Base-by-base conservation (phyloP, 1,140 invertebrate genomes). In the Ctenoplectra terminalis region DNA sequence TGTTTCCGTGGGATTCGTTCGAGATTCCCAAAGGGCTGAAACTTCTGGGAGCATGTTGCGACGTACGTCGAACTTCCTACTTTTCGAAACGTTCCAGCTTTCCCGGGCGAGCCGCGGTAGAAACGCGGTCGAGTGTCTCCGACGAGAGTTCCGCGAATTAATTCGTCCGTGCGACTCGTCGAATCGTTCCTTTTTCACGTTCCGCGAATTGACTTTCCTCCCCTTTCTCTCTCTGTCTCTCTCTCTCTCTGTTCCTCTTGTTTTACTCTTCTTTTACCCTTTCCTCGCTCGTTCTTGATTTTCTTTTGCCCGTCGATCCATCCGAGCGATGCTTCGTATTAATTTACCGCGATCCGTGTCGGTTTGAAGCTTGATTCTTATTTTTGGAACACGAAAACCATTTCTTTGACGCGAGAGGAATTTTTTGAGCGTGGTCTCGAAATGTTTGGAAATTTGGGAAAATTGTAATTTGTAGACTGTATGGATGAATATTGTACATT, bases 61-160 rank as follows among this genome's bases (percentile, higher is more conserved):
- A 82, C 64, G 80, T 61, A 69, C 73, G 52, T 71, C 81, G 84
- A 87, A 87, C 69, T 87, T 87, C 26, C 66, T 73, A 70, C 78
- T 85, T 82, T 78, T 82, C 67, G 69, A 82, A 76, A 69, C 58
- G 78, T 71, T 31, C 60, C 58, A 60, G 71, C 66, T 76, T 85
- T 72, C 66, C 46, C 26, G 48, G 31, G 50, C 63, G 50, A 81
- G 76, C 70, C 84, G 75, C 54, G 71, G 58, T 66, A 40, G 56
- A 70, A 79, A 71, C 46, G 73, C 61, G 69, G 63, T 64, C 79
- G 29, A 77, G 66, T 60, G 54, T 82, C 74, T 81, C 63, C 70
- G n/a, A 20, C 81, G 70, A 81, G 81, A 86, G 26, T 81, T 80
- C 31, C 66, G 50, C n/a, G 84, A 83, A 73, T 87, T 87, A 86